Percentiles rank a stretch among this genome's conserved stretches.
phyloP scores from a whole-genome alignment of 1,140 invertebrate species.

The Conus betulinus region DNA sequence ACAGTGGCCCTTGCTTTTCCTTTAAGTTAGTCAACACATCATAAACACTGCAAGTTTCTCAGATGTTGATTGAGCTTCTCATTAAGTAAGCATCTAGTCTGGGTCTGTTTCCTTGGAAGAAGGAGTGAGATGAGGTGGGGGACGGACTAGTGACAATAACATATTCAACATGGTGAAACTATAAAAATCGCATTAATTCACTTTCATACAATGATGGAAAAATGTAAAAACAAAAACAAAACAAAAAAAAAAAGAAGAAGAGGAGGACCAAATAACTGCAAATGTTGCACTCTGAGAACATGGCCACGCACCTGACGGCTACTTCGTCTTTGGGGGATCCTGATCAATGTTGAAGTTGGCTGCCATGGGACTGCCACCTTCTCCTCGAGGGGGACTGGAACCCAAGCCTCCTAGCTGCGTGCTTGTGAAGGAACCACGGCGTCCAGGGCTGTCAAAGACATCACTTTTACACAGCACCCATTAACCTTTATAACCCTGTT shows the following conservation, averaged over 20 bases:
- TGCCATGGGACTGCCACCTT: conserved; percentile 14
- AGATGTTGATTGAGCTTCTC: too few relatives aligned
- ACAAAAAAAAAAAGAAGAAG: neutral
- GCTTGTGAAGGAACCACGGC: conserved; percentile 24
- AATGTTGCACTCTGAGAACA: neutral
- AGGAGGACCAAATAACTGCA: neutral
- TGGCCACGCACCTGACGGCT: neutral
- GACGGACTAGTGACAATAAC: too few relatives aligned
- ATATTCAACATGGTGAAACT: too few relatives aligned
- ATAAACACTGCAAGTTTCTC: too few relatives aligned
- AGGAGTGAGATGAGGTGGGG: too few relatives aligned
- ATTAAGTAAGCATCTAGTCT: too few relatives aligned
- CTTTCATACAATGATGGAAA: neutral
- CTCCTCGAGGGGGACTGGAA: conserved; percentile 23
- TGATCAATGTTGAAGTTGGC: conserved; percentile 60
- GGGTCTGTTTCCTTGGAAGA: too few relatives aligned
- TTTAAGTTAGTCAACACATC: too few relatives aligned
- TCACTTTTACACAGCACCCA: neutral
- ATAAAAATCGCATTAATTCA: too few relatives aligned
- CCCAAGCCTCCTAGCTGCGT: conserved; percentile 23
- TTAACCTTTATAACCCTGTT: too few relatives aligned
- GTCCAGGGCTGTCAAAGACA: conserved; percentile 31
- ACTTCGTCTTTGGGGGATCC: conserved; percentile 62
- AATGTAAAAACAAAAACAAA: neutral
- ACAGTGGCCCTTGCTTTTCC: too few relatives aligned